Percentiles rank a stretch among this genome's conserved stretches.
These are phyloP conservation scores for Cydia splendana DNA, from an alignment of 1,140 invertebrate genomes.

Conservation along the genomic window DNA sequence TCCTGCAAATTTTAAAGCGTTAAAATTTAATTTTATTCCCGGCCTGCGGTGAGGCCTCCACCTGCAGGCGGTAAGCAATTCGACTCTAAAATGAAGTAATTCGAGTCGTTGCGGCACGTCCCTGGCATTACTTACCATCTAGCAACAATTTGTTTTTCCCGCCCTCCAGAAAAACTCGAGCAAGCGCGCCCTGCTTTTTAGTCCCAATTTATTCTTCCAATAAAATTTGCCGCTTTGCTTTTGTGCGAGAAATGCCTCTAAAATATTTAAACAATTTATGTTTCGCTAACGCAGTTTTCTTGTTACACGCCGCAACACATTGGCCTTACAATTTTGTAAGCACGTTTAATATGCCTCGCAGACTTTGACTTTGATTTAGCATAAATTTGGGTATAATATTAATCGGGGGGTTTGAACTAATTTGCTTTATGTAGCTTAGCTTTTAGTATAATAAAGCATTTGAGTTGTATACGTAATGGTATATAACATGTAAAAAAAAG, in stretches of 20 bases:
- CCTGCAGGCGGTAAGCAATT: constrained; percentile 48
- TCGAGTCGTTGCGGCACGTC: constrained; percentile 62
- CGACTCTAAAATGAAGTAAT: constrained; percentile 61
- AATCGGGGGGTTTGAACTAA: constrained; percentile 19
- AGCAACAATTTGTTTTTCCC: constrained; percentile 68
- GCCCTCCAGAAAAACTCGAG: constrained; percentile 59
- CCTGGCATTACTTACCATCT: constrained; percentile 64
- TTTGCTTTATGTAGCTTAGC: constrained; percentile 1
- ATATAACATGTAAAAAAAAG: neutral
- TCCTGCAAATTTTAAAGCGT: constrained; percentile 38
- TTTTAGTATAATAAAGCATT: constrained; percentile 8
- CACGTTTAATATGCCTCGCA: constrained; percentile 23
- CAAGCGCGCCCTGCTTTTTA: constrained; percentile 60
- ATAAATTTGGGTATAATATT: constrained; percentile 28
- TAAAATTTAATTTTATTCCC: constrained; percentile 51
- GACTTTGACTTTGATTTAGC: constrained; percentile 32
- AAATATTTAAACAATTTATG: constrained; percentile 70
- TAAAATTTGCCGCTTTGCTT: constrained; percentile 66
- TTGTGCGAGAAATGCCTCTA: constrained; percentile 57
- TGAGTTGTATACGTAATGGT: neutral
- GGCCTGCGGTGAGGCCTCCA: constrained; percentile 44
- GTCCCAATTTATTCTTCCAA: constrained; percentile 69
- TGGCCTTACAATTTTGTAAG: constrained; percentile 20
- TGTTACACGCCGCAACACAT: constrained; percentile 38
- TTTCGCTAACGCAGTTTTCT: constrained; percentile 47